Evolutionary conservation across 1,140 invertebrate genomes (phyloP).

Genomic region (Yoshiicerus persimilis): DNA sequence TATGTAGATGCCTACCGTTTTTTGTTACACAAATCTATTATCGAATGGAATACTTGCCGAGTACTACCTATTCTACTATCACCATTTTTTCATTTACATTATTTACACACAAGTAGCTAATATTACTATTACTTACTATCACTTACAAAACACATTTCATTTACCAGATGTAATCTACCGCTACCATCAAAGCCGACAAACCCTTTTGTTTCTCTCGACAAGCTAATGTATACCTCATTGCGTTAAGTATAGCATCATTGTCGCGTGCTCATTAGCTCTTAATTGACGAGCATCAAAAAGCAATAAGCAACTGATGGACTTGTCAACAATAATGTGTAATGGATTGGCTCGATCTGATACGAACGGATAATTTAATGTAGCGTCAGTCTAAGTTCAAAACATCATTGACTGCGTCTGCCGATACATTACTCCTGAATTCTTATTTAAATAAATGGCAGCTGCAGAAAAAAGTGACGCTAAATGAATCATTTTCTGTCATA

Average conservation of each 20-base stretch:
- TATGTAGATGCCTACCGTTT: neutral
- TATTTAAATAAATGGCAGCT: neutral
- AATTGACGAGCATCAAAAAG: slow-evolving; percentile 38
- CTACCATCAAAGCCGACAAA: neutral
- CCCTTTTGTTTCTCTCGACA: neutral
- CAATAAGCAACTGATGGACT: slow-evolving; percentile 22
- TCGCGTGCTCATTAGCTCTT: slow-evolving; percentile 42
- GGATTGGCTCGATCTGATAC: neutral
- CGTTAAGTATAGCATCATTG: neutral
- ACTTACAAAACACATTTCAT: neutral
- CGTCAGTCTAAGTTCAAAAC: neutral
- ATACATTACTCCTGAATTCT: neutral
- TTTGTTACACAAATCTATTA: neutral
- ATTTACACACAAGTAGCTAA: neutral
- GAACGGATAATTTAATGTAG: neutral
- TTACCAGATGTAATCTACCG: neutral
- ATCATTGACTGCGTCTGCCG: neutral
- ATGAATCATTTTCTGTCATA: neutral
- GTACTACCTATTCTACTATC: neutral
- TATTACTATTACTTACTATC: neutral
- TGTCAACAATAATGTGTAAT: slow-evolving; percentile 26
- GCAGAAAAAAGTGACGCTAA: neutral
- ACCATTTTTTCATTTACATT: neutral
- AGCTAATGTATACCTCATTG: neutral
- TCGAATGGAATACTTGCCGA: neutral